These are phyloP conservation scores for Grapholita molesta DNA, from an alignment of 1,140 invertebrate species.

Conservation along the genomic window DNA sequence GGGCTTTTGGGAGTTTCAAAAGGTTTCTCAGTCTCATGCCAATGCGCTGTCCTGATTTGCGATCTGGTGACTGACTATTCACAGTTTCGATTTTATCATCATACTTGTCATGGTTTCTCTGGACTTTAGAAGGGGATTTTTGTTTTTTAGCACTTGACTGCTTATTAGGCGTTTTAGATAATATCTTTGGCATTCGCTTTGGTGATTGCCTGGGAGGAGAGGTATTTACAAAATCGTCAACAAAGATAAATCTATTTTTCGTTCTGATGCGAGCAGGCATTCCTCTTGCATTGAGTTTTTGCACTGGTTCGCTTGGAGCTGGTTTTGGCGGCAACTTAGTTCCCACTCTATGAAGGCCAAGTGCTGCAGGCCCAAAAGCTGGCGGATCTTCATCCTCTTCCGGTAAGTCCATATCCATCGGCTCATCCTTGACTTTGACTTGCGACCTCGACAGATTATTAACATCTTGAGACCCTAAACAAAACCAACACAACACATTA, in stretches of 20 bases:
- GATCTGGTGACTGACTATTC: slow-evolving; percentile 80
- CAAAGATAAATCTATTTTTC: slow-evolving; percentile 93
- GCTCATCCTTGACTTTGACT: slow-evolving; percentile 79
- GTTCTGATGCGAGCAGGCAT: slow-evolving; percentile 94
- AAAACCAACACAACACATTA: slow-evolving; percentile 43
- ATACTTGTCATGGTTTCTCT: slow-evolving; percentile 48
- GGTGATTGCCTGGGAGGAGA: slow-evolving; percentile 84
- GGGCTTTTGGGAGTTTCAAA: slow-evolving; percentile 98
- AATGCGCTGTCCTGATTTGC: slow-evolving; percentile 91
- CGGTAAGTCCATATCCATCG: slow-evolving; percentile 81
- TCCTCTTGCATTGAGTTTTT: slow-evolving; percentile 89
- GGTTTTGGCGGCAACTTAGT: slow-evolving; percentile 85
- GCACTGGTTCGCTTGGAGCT: slow-evolving; percentile 82
- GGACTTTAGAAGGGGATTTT: slow-evolving; percentile 66
- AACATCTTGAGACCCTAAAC: slow-evolving; percentile 48
- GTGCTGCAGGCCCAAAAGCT: slow-evolving; percentile 85
- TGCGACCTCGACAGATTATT: slow-evolving; percentile 61
- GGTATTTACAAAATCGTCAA: slow-evolving; percentile 93
- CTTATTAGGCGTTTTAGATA: slow-evolving; percentile 77
- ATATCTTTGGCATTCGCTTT: slow-evolving; percentile 78
- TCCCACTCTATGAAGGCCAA: slow-evolving; percentile 88
- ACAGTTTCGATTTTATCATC: slow-evolving; percentile 50
- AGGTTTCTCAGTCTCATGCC: slow-evolving; percentile 95
- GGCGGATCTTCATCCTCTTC: slow-evolving; percentile 83
- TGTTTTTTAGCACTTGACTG: slow-evolving; percentile 68